Evolutionary conservation across 2,888 invertebrate genomes (phyloP).

Genomic region (Cantharis rustica): DNA sequence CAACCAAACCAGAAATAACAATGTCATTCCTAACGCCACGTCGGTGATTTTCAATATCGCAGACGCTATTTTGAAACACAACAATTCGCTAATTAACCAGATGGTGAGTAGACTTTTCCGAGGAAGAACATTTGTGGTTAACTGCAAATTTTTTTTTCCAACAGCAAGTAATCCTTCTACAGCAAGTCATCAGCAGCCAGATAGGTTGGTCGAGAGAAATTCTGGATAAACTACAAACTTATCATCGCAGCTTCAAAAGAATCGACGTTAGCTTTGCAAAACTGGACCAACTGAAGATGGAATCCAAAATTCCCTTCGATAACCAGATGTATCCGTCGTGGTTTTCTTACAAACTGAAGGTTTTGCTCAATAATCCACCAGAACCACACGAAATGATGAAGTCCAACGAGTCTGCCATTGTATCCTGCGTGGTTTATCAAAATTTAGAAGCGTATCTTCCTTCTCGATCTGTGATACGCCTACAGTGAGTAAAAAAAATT

Average conservation of each 20-base stretch:
- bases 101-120: conserved; percentile 63
- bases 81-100: conserved; percentile 72
- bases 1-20: conserved; percentile 51
- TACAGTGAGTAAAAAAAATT: conserved; percentile 59
- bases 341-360: conserved; percentile 38
- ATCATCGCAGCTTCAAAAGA: conserved; percentile 34
- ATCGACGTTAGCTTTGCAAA: conserved; percentile 35
- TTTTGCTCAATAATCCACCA: conserved; percentile 7
- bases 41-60: conserved; percentile 65
- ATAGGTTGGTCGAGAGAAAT: conserved; percentile 15
- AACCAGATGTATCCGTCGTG: conserved; percentile 33
- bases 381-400: neutral
- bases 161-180: conserved; percentile 40
- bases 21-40: conserved; percentile 61
- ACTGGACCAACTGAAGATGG: neutral
- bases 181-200: conserved; percentile 36
- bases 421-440: conserved; percentile 63
- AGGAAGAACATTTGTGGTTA: neutral
- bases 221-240: conserved; percentile 28
- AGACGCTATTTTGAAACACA: conserved; percentile 68
- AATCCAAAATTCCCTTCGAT: conserved; percentile 7
- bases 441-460: conserved; percentile 68
- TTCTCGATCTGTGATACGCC: conserved; percentile 62
- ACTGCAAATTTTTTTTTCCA: neutral
- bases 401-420: conserved; percentile 32